Base-by-base conservation (phyloP, 2,113 vertebrate species). In the Macquaria australasica region DNA sequence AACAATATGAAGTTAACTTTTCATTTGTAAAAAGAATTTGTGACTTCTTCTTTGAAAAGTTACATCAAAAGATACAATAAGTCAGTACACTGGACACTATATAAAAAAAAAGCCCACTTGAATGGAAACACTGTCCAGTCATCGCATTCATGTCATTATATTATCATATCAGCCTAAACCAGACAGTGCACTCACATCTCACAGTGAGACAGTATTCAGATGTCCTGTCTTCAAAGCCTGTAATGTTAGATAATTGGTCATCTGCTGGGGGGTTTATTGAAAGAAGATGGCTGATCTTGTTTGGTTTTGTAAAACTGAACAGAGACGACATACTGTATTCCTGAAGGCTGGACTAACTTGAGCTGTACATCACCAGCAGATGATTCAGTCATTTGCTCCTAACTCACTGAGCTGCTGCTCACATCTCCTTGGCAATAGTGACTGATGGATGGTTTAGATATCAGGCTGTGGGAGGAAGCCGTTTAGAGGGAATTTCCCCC, bases 311-410 rank as follows among this genome's bases (percentile, higher is more conserved):
- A 31, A 16, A 18, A 12, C 25, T 55, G 37, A 69, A 28, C 41
- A 72, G 31, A 82, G 45, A 31, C 53, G 1, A 66, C 48, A 66
- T 3, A n/a, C 20, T 50, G 51, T 12, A 31, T 8, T 60, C 10
- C 58, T 39, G 53, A 69, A 7, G 37, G 55, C 34, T 31, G 48
- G 20, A 11, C 25, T 51, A 21, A 77, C 58, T 68, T 77, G 28
- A 79, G 34, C 50, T 79, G 31, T 18, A 68, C 28, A 5, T 82
- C 72, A 71, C 15, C 51, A 74, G 63, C 84, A 91, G 56, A 77
- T 45, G 60, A 80, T 71, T 82, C 2, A 73, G 50, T 86, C 55
- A 87, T 73, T 78, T 81, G 48, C 70, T 84, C 34, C 62, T 63
- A 77, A 88, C 74, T 86, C n/a, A 58, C 43, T 50, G 60, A 67